Base-by-base conservation (phyloP, 2,888 invertebrate species). In the Diarsia mendica region DNA sequence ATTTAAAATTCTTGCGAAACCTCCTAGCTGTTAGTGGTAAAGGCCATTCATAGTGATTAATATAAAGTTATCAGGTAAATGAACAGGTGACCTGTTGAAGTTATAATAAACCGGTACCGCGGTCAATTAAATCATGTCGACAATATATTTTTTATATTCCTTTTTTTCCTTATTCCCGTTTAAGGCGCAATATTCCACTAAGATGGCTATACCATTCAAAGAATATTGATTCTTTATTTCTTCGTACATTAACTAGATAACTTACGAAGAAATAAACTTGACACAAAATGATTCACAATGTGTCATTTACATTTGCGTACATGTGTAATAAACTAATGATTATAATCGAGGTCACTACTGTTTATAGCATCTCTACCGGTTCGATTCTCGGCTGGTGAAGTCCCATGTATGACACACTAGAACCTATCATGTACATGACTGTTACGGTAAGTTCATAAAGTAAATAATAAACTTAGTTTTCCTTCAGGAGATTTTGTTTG, bases 391-490 rank as follows among this genome's bases (percentile, higher is more conserved):
- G 28, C 2, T 58, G 61, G 77, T 80, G 77, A 75, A 83, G 77
- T 61, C 80, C 76, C 67, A 69, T 9, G 0, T 48, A 71, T 77
- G 85, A 85, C 77, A 80, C 66, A 79, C 49, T n/a, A 5, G 11
- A 46, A 6, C 20, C 10, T 65, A 66, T 61, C 20, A 8, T 5
- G 2, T 48, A 65, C 10, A 10, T 71, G 68, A 72, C 60, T 23
- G 2, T 61, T 0, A 58, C 0, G 67, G 67, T 63, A 61, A 67
- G 46, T 66, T 74, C 61, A 55, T n/a, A 0, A 5, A n/a, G 63
- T 77, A 58, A 79, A 82, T 79, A 84, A 84, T 72, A 75, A 53
- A 66, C 23, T 33, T 0, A 51, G n/a, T 84, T 82, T 82, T 82
- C 84, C 82, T 82, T 67, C 13, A 44, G 28, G 69, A 11, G 61